These are phyloP conservation scores for Psettodes erumei DNA, from an alignment of 2,113 vertebrate genomes.

Conservation along the genomic window DNA sequence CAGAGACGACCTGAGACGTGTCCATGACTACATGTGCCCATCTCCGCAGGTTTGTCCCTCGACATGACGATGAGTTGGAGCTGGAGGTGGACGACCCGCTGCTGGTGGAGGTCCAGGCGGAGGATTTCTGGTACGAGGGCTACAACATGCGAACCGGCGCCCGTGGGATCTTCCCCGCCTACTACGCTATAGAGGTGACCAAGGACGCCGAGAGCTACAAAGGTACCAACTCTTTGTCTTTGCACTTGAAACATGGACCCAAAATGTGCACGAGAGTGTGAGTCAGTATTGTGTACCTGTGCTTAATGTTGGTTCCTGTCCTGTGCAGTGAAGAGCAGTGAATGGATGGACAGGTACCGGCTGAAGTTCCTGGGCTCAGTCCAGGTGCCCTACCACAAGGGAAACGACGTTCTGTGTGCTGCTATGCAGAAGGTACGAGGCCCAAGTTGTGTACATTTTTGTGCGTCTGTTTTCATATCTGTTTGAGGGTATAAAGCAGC, in stretches of 20 bases:
- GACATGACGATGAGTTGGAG: slow-evolving; percentile 94
- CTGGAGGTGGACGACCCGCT: slow-evolving; percentile 96
- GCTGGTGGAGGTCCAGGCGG: slow-evolving; percentile 94
- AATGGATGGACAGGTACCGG: slow-evolving; percentile 94
- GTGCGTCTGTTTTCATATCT: not conserved
- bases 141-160: slow-evolving; percentile 96
- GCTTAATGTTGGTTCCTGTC: not conserved
- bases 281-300: not conserved
- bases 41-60: slow-evolving; percentile 89
- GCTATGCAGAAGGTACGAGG: slow-evolving; percentile 97
- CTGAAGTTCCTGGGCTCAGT: slow-evolving; percentile 97
- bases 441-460: not conserved
- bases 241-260: too few species aligned
- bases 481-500: not conserved
- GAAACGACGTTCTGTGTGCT: slow-evolving; percentile 95
- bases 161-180: slow-evolving; percentile 93
- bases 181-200: slow-evolving; percentile 93
- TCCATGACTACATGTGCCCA: not conserved
- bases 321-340: slow-evolving; percentile 85
- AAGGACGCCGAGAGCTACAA: slow-evolving; percentile 88
- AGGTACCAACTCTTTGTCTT: slow-evolving; percentile 78
- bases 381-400: slow-evolving; percentile 97
- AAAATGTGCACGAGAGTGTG: not conserved
- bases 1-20: not conserved
- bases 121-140: slow-evolving; percentile 98